A percentile compares a stretch with the other conserved stretches of the same genome.
These are phyloP conservation scores for Erebia ligea DNA, from an alignment of 2,888 invertebrate species.

Conservation along the genomic window DNA sequence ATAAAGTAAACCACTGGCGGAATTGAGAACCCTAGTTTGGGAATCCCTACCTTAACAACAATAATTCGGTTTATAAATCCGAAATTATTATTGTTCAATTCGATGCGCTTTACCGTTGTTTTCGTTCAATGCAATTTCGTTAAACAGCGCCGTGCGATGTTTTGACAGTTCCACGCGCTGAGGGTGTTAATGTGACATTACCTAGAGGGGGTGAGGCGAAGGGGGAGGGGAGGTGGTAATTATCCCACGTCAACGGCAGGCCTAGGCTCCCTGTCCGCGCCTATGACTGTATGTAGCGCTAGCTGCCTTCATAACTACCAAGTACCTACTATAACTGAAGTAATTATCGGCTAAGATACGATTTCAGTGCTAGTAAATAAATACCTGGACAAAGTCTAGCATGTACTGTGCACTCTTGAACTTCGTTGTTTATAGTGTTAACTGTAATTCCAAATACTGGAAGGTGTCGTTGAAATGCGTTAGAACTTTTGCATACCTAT, in stretches of 20 bases:
- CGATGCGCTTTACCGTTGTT: constrained; percentile 51
- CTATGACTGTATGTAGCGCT: constrained; percentile 55
- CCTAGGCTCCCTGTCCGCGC: constrained; percentile 72
- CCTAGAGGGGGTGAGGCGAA: constrained; percentile 45
- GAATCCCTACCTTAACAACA: too few species aligned
- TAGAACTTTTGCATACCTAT: too few species aligned
- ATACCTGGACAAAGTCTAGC: neutral
- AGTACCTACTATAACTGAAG: constrained; percentile 34
- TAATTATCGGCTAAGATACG: constrained; percentile 26
- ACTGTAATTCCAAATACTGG: too few species aligned
- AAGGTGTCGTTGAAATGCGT: too few species aligned
- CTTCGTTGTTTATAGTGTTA: too few species aligned
- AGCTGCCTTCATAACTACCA: constrained; percentile 48
- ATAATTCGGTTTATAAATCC: constrained; percentile 3
- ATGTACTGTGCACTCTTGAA: too few species aligned
- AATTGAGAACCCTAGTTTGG: too few species aligned
- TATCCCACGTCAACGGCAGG: constrained; percentile 80
- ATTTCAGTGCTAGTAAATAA: neutral
- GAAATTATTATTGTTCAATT: constrained; percentile 25
- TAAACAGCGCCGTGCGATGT: constrained; percentile 67
- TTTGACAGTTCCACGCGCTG: constrained; percentile 74
- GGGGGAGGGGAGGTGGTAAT: constrained; percentile 66
- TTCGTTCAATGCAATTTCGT: constrained; percentile 68
- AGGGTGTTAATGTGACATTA: constrained; percentile 82
- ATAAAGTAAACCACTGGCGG: too few species aligned